Conservation (phyloP, 2,113 vertebrate genomes). For the Hippoglossus stenolepis region DNA sequence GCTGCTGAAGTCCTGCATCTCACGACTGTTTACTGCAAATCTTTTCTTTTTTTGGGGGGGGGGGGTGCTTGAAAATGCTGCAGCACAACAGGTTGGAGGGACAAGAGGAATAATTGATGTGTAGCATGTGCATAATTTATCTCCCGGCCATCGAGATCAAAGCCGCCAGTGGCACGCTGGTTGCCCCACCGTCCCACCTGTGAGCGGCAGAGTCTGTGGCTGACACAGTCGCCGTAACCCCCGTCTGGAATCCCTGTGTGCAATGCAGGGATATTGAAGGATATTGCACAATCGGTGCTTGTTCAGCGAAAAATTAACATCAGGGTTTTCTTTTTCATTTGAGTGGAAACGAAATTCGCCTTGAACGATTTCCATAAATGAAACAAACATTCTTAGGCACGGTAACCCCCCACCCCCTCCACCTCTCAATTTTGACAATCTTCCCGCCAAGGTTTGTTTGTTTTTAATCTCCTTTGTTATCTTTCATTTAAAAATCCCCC, state of each 20-base stretch:
- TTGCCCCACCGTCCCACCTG: conserved; percentile 28
- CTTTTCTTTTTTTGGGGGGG: not conserved
- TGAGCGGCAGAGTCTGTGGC: conserved; percentile 13
- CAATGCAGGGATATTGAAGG: conserved; percentile 47
- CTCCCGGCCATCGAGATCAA: conserved; percentile 50
- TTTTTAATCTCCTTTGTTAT: conserved; percentile 76
- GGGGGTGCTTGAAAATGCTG: conserved; percentile 8
- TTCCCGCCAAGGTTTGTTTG: conserved; percentile 69
- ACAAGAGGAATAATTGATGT: conserved; percentile 61
- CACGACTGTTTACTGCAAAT: conserved; percentile 24
- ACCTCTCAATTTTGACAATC: conserved; percentile 38
- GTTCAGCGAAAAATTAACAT: conserved; percentile 56
- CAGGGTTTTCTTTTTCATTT: conserved; percentile 30
- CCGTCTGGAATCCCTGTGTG: conserved; percentile 32
- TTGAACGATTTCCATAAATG: conserved; percentile 63
- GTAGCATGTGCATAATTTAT: conserved; percentile 63
- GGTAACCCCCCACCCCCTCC: not conserved
- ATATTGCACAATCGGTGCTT: conserved; percentile 49
- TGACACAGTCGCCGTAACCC: conserved; percentile 31
- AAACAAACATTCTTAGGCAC: conserved; percentile 54
- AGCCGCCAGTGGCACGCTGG: conserved; percentile 19
- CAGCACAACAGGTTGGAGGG: conserved; percentile 55
- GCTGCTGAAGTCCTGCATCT: conserved; percentile 34
- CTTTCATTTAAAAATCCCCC: conserved; percentile 52
- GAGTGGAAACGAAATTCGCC: conserved; percentile 39